These are phyloP conservation scores for Zingel zingel DNA, from an alignment of 2,113 vertebrate genomes.

Conservation along the genomic window DNA sequence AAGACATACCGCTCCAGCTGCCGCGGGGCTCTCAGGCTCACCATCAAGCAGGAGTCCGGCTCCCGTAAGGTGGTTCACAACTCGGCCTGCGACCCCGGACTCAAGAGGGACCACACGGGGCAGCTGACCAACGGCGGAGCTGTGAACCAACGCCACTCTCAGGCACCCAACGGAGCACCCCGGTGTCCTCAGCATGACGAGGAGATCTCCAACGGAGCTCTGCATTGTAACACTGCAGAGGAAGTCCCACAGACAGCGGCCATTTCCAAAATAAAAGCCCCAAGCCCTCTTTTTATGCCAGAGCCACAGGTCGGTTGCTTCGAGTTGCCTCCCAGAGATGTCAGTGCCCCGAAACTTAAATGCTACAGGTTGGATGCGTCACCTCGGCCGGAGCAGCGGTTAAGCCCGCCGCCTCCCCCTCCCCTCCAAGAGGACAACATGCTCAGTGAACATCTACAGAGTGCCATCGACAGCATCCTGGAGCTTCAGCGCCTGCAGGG, in stretches of 20 bases:
- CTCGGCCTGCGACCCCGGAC: conserved; percentile 75
- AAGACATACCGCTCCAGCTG: conserved; percentile 87
- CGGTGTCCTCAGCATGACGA: not conserved
- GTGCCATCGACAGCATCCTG: conserved; percentile 88
- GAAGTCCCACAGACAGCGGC: conserved; percentile 35
- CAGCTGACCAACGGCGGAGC: conserved; percentile 78
- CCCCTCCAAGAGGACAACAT: conserved; percentile 82
- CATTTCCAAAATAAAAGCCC: conserved; percentile 48
- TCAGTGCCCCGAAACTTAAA: conserved; percentile 73
- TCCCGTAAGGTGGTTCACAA: conserved; percentile 85
- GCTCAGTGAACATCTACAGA: conserved; percentile 87
- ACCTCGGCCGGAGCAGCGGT: conserved; percentile 43
- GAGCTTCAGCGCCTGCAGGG: conserved; percentile 87
- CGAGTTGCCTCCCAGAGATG: conserved; percentile 62
- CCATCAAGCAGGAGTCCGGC: conserved; percentile 87
- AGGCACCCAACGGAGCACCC: conserved; percentile 45
- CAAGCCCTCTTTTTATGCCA: conserved; percentile 33
- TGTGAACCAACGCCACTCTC: conserved; percentile 39
- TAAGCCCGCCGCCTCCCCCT: conserved; percentile 40
- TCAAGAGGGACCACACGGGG: conserved; percentile 77
- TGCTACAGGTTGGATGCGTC: conserved; percentile 64
- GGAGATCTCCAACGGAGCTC: conserved; percentile 54
- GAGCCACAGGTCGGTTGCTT: conserved; percentile 48
- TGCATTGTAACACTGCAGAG: conserved; percentile 14
- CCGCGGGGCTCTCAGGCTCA: conserved; percentile 84